phyloP scores from a whole-genome alignment of 2,888 invertebrate genomes.

The Scrobipalpa atriplicella region DNA sequence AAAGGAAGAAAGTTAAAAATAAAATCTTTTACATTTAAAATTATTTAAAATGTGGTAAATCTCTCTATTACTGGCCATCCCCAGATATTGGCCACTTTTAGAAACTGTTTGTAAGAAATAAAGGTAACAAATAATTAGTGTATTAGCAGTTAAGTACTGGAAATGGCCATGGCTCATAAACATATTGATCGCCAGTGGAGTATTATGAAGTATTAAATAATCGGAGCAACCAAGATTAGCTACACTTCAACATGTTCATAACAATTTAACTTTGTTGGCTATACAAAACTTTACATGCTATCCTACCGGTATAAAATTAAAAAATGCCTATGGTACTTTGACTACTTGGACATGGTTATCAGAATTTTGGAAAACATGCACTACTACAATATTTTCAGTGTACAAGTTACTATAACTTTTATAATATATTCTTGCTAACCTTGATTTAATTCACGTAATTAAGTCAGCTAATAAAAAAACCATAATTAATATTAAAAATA shows the following conservation, averaged over 20 bases:
- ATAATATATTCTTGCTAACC: constrained; percentile 6
- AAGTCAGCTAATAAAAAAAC: constrained; percentile 1
- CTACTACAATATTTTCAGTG: constrained; percentile 13
- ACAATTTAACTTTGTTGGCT: constrained; percentile 23
- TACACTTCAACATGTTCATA: neutral
- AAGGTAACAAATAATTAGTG: too few relatives aligned
- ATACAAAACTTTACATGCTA: constrained; percentile 30
- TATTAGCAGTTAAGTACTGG: too few relatives aligned
- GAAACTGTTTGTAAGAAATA: too few relatives aligned
- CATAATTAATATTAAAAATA: constrained; percentile 9
- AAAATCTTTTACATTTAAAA: too few relatives aligned
- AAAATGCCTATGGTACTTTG: constrained; percentile 20
- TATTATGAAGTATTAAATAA: too few relatives aligned
- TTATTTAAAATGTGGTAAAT: too few relatives aligned
- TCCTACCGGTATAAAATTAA: constrained; percentile 31
- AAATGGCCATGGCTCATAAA: too few relatives aligned
- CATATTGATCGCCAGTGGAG: too few relatives aligned
- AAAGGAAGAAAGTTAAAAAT: too few relatives aligned
- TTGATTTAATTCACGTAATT: neutral
- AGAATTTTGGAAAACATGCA: neutral
- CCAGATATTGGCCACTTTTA: too few relatives aligned
- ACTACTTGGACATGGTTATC: neutral
- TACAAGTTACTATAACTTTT: constrained; percentile 6
- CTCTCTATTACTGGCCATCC: too few relatives aligned
- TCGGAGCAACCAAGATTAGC: neutral